phyloP scores from a whole-genome alignment of 2,888 invertebrate genomes.

The Keiferia lycopersicella region DNA sequence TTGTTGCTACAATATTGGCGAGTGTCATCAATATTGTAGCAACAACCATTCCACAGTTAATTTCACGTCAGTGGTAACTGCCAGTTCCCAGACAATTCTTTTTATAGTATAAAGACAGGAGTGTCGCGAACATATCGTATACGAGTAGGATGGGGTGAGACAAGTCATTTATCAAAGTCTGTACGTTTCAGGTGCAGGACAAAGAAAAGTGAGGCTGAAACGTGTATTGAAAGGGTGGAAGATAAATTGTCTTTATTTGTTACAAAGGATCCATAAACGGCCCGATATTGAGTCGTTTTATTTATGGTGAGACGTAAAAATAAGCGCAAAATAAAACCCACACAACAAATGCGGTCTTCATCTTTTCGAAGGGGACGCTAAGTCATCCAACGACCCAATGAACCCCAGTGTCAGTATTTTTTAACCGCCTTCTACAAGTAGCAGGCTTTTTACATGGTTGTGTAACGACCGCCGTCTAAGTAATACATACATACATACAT shows the following conservation, averaged over 20 bases:
- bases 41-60: neutral
- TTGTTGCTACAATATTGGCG: too few relatives aligned
- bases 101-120: neutral
- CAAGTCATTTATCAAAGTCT: constrained; percentile 22
- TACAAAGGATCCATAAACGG: neutral
- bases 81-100: neutral
- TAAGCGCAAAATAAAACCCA: too few relatives aligned
- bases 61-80: too few relatives aligned
- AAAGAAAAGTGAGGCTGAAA: neutral
- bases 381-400: too few relatives aligned
- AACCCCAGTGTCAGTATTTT: too few relatives aligned
- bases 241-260: constrained; percentile 5
- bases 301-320: neutral
- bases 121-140: neutral
- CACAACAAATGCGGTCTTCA: too few relatives aligned
- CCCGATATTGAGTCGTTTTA: neutral
- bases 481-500: too few relatives aligned
- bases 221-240: constrained; percentile 8
- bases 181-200: neutral
- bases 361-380: too few relatives aligned
- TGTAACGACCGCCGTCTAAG: too few relatives aligned
- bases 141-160: too few relatives aligned
- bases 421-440: too few relatives aligned
- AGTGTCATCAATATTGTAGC: neutral
- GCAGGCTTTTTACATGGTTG: too few relatives aligned